Percentiles rank a stretch among this genome's conserved stretches.
phyloP scores from a whole-genome alignment of 2,797 vertebrate species.

The Philypnodon macrostomus region DNA sequence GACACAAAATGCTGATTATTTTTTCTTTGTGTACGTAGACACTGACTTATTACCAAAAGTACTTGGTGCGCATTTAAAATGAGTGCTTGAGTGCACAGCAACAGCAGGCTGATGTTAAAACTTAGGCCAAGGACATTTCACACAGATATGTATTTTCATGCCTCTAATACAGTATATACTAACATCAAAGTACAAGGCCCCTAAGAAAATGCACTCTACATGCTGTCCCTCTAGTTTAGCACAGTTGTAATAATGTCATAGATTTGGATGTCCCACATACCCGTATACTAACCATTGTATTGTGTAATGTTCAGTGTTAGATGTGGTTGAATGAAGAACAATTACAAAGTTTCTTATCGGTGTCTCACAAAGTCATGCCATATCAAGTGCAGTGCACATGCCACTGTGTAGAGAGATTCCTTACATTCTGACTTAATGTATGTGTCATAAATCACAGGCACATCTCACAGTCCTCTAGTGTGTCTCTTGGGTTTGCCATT shows the following conservation, averaged over 20 bases:
- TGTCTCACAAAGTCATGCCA: conserved; percentile 8
- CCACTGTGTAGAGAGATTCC: conserved; percentile 8
- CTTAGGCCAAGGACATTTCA: conserved; percentile 1
- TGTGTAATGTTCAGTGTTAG: conserved; percentile 18
- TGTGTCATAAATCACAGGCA: conserved; percentile 6
- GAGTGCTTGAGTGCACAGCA: background rate
- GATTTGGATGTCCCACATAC: conserved; percentile 1
- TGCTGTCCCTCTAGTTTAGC: background rate
- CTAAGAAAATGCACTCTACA: no score
- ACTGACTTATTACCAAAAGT: no score
- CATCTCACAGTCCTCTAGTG: background rate
- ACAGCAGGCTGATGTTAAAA: background rate
- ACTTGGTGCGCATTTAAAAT: no score
- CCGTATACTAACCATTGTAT: conserved; percentile 3
- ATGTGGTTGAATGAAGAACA: conserved; percentile 28
- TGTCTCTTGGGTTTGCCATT: background rate
- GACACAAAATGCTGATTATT: no score
- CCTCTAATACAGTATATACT: conserved; percentile 3
- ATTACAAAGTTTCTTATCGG: conserved; percentile 14
- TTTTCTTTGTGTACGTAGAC: no score
- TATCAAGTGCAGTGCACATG: conserved; percentile 1
- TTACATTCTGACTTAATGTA: conserved; percentile 15
- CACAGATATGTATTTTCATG: conserved; percentile 1
- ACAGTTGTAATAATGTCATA: background rate
- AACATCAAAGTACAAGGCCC: conserved; percentile 4